Evolutionary conservation across 2,888 invertebrate species (phyloP).

Genomic region (Apodemia mormo): DNA sequence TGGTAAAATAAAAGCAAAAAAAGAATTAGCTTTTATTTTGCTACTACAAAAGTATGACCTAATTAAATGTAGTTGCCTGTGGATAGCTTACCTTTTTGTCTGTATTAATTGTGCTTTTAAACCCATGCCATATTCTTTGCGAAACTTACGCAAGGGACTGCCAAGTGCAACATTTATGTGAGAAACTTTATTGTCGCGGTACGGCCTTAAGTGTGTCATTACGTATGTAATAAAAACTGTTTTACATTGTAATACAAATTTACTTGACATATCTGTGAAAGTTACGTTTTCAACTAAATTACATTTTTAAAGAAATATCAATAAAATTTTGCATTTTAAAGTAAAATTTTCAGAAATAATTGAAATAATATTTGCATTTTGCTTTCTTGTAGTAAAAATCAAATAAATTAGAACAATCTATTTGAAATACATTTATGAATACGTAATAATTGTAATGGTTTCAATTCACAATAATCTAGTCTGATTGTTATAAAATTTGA

Average conservation of each 20-base stretch:
- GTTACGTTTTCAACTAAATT: not conserved
- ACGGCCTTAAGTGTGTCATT: constrained; percentile 9
- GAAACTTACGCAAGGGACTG: not conserved
- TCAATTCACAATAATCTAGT: too few species aligned
- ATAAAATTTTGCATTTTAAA: too few species aligned
- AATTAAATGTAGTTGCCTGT: constrained; percentile 2
- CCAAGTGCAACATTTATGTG: constrained; percentile 6
- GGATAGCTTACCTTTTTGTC: not conserved
- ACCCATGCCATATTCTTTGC: not conserved
- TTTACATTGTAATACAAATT: not conserved
- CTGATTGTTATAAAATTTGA: too few species aligned
- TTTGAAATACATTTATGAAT: too few species aligned
- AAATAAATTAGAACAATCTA: too few species aligned
- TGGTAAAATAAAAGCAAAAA: not conserved
- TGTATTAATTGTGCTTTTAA: constrained; percentile 8
- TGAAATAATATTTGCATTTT: too few species aligned
- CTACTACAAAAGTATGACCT: not conserved
- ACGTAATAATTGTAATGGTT: too few species aligned
- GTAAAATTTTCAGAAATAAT: too few species aligned
- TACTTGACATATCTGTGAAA: not conserved
- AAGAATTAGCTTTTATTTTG: not conserved
- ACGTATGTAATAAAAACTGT: constrained; percentile 14
- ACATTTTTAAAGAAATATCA: too few species aligned
- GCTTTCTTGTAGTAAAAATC: too few species aligned
- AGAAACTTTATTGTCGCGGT: constrained; percentile 10